Conservation (phyloP, 2,113 vertebrate genomes). For the Pterocles orientalis region DNA sequence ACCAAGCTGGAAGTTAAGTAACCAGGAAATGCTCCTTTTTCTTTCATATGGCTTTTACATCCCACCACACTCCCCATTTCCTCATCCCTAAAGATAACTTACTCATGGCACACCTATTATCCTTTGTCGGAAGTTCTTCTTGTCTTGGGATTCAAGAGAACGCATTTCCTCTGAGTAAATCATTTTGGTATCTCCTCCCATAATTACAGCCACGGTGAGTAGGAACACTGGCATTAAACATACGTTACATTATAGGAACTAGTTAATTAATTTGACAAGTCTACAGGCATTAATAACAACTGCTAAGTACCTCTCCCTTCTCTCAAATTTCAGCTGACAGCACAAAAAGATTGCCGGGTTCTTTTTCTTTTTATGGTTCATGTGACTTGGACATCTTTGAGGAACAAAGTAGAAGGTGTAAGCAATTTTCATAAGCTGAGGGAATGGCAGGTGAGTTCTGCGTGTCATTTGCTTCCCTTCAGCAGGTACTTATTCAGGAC, state of each 20-base stretch:
- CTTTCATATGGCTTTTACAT: not conserved
- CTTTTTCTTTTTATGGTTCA: constrained; percentile 19
- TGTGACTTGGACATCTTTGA: constrained; percentile 10
- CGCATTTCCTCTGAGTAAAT: constrained; percentile 70
- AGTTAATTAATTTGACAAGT: constrained; percentile 38
- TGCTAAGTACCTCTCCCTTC: constrained; percentile 29
- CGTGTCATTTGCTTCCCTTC: not conserved
- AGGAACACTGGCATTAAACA: constrained; percentile 40
- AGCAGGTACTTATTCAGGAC: not conserved
- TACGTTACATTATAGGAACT: constrained; percentile 46
- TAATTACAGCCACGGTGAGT: constrained; percentile 47
- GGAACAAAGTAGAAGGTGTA: constrained; percentile 33
- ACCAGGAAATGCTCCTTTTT: constrained; percentile 39
- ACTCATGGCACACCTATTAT: constrained; percentile 45
- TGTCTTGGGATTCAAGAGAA: constrained; percentile 35
- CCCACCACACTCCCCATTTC: constrained; percentile 37
- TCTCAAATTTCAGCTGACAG: constrained; percentile 52
- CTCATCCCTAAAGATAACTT: constrained; percentile 38
- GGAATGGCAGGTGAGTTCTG: constrained; percentile 68
- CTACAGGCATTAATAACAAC: constrained; percentile 44
- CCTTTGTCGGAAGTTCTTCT: constrained; percentile 55
- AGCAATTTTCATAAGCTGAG: constrained; percentile 26
- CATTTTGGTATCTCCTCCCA: constrained; percentile 59
- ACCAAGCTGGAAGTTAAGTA: not conserved
- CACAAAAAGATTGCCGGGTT: not conserved